Evolutionary conservation across 37 sponge, comb jelly and placozoan species (phyloP).

Genomic region (Eunapius fragilis): DNA sequence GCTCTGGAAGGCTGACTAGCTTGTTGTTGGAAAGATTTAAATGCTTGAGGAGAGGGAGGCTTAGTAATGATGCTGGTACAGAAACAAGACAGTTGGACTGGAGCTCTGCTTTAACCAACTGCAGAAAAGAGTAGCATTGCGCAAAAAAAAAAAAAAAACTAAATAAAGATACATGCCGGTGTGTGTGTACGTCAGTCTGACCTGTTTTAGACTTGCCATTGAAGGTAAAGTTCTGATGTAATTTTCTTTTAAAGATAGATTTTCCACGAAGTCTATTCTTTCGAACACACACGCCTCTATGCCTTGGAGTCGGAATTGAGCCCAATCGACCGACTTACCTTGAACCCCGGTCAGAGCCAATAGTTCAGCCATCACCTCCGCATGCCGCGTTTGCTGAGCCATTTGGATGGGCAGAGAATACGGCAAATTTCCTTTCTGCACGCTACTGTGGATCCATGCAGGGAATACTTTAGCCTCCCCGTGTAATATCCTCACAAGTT

Average conservation of each 20-base stretch:
- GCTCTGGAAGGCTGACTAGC: conserved; percentile 73
- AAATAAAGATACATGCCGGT: too few relatives aligned
- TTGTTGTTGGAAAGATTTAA: conserved; percentile 82
- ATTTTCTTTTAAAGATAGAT: neutral
- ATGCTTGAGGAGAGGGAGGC: conserved; percentile 71
- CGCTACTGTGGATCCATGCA: conserved; percentile 45
- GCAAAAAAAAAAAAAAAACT: neutral
- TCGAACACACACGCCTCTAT: neutral
- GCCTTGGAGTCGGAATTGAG: neutral
- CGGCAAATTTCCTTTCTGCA: conserved; percentile 46
- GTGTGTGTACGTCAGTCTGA: neutral
- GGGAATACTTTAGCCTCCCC: conserved; percentile 48
- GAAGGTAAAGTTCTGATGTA: neutral
- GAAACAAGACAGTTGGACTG: conserved; percentile 68
- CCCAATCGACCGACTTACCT: neutral
- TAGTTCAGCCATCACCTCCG: conserved; percentile 57
- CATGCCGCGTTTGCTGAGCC: conserved; percentile 45
- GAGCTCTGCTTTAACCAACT: conserved; percentile 69
- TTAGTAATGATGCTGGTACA: conserved; percentile 76
- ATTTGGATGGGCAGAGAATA: conserved; percentile 81
- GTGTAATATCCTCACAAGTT: conserved; percentile 56
- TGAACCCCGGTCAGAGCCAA: conserved; percentile 72
- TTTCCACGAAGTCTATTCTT: neutral
- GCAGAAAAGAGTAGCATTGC: neutral
- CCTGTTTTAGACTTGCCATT: neutral